Percentiles rank a stretch among this genome's conserved stretches.
phyloP scores from a whole-genome alignment of 1,140 invertebrate species.

The Tetramorium alpestre region DNA sequence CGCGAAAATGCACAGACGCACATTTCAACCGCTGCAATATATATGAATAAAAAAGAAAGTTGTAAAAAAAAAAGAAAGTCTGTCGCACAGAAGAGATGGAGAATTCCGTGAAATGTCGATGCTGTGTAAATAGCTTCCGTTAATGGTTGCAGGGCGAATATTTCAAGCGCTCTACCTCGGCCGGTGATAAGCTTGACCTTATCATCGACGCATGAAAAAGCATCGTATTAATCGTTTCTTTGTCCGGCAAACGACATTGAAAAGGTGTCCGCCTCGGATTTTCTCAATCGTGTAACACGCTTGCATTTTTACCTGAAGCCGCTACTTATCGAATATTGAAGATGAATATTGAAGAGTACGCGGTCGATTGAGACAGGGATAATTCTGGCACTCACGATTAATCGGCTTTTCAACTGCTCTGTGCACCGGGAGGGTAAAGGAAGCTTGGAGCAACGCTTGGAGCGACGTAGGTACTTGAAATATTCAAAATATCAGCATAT shows the following conservation, averaged over 20 bases:
- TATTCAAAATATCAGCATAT: neutral
- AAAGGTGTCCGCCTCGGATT: neutral
- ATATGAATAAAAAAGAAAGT: neutral
- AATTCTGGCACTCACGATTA: neutral
- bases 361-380: neutral
- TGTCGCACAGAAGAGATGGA: neutral
- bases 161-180: neutral
- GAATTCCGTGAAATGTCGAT: neutral
- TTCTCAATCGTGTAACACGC: neutral
- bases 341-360: neutral
- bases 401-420: neutral
- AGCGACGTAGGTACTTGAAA: neutral
- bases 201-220: conserved; percentile 1
- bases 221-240: neutral
- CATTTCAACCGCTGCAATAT: conserved; percentile 23
- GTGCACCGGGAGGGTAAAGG: neutral
- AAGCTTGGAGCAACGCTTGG: neutral
- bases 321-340: neutral
- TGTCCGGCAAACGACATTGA: neutral
- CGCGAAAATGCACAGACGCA: conserved; percentile 4
- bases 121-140: neutral
- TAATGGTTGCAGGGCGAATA: neutral
- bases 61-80: neutral
- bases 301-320: neutral
- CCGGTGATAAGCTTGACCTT: neutral